Conservation (phyloP, 2,888 invertebrate species). For the Theodoxus fluviatilis region DNA sequence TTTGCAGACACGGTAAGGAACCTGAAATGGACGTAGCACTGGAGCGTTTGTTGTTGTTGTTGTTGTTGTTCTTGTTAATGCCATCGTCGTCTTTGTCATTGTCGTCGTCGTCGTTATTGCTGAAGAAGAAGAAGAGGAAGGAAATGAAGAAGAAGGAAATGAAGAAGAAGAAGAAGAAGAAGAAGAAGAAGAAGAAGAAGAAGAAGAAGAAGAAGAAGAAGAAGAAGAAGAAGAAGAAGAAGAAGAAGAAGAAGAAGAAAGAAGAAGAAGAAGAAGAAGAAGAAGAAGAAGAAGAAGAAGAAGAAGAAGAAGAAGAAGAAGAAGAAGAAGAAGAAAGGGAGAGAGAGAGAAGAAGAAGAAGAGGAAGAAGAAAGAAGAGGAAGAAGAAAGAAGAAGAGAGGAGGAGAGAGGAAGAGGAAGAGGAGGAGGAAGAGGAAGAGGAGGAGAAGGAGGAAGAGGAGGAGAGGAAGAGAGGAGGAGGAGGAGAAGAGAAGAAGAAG, state of each 20-base stretch:
- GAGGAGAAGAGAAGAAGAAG: too few relatives aligned
- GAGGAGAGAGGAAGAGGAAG: neutral
- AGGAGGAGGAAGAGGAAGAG: neutral
- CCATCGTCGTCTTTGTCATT: neutral
- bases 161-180: neutral
- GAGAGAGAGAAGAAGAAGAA: constrained; percentile 1
- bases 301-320: neutral
- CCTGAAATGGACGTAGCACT: too few relatives aligned
- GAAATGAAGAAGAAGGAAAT: neutral
- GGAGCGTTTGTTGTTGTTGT: neutral
- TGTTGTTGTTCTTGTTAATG: neutral
- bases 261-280: neutral
- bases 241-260: neutral
- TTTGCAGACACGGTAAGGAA: too few relatives aligned
- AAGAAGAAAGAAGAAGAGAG: neutral
- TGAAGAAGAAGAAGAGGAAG: neutral
- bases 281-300: neutral
- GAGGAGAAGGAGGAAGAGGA: too few relatives aligned
- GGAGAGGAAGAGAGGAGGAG: too few relatives aligned
- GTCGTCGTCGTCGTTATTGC: neutral
- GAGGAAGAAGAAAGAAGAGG: neutral
- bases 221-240: neutral
- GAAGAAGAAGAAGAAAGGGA: neutral
- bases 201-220: neutral
- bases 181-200: neutral